Evolutionary conservation across 2,113 vertebrate genomes (phyloP).

Genomic region (Ceyx cyanopectus): DNA sequence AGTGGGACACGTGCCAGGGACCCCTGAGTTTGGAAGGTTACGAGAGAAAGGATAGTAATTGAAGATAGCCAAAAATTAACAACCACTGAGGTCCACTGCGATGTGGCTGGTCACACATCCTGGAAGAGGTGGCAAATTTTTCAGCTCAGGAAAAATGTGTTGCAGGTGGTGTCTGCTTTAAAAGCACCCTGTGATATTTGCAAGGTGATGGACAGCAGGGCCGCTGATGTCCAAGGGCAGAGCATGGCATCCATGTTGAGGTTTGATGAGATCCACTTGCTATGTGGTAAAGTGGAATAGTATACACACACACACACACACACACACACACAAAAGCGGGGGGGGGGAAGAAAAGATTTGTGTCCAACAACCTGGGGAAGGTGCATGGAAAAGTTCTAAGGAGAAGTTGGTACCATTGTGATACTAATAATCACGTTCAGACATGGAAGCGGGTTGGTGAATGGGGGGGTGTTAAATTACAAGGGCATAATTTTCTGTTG

Average conservation of each 20-base stretch:
- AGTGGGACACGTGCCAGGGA: fast-evolving
- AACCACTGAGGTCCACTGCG: fast-evolving
- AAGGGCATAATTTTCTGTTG: not conserved
- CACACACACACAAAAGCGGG: not conserved
- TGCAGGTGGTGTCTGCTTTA: not conserved
- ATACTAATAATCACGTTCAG: not conserved
- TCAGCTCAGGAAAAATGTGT: not conserved
- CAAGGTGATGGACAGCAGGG: not conserved
- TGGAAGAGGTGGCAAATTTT: not conserved
- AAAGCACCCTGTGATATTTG: not conserved
- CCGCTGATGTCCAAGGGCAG: not conserved
- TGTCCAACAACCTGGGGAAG: not conserved
- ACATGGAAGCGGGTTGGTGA: not conserved
- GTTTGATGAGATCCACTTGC: not conserved
- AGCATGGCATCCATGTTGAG: fast-evolving
- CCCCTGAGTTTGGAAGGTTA: fast-evolving
- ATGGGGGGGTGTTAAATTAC: not conserved
- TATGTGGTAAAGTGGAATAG: not conserved
- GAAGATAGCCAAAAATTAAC: not conserved
- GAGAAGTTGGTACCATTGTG: not conserved
- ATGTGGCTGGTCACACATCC: fast-evolving
- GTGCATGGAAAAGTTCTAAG: not conserved
- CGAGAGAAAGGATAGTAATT: not conserved
- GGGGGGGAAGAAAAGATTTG: not conserved
- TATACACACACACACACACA: no score